Conservation (phyloP, 2,113 vertebrate species). For the Chitala chitala region DNA sequence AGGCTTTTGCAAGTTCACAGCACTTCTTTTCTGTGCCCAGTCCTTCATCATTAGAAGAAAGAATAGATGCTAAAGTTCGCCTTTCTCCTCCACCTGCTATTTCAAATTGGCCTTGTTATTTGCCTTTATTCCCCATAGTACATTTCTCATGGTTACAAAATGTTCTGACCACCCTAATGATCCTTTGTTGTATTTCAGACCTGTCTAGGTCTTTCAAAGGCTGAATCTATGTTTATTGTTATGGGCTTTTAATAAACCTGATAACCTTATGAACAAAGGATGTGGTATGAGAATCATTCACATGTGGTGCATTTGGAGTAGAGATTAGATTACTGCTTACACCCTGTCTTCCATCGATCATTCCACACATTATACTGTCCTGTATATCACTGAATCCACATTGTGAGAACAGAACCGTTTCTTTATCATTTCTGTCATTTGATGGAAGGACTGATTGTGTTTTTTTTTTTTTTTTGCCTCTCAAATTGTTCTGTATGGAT, state of each 20-base stretch:
- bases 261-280: neutral
- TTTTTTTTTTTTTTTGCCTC: too few species aligned
- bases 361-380: neutral
- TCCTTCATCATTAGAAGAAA: slow-evolving; percentile 15
- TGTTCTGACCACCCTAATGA: slow-evolving; percentile 8
- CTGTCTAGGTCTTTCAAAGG: slow-evolving; percentile 3
- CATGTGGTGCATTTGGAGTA: neutral
- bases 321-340: neutral
- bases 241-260: neutral
- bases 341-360: neutral
- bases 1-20: neutral
- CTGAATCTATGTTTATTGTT: neutral
- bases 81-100: neutral
- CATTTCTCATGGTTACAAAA: slow-evolving; percentile 14
- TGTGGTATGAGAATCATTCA: slow-evolving; percentile 5
- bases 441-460: too few species aligned
- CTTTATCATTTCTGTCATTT: too few species aligned
- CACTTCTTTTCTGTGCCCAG: neutral
- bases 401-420: too few species aligned
- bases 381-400: too few species aligned
- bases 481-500: too few species aligned
- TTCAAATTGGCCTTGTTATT: too few species aligned
- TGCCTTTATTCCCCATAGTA: neutral
- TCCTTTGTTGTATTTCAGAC: slow-evolving; percentile 4
- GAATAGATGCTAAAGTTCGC: neutral